Base-by-base conservation (phyloP, 1,140 invertebrate genomes). In the Drosophila auraria region DNA sequence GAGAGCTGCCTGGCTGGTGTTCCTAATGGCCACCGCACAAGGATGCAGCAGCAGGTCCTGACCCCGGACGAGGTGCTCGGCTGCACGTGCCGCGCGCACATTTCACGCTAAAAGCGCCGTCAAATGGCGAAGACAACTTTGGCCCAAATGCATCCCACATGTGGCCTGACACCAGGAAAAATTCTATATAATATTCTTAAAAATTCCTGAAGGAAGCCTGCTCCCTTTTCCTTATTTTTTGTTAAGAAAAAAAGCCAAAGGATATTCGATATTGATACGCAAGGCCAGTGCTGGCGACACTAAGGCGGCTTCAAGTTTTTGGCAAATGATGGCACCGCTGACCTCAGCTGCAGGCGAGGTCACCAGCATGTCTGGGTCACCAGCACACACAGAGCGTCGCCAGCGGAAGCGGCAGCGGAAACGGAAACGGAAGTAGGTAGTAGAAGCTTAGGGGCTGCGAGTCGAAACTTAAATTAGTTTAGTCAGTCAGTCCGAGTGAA, bases 81-180 rank as follows among this genome's bases (percentile, higher is more conserved):
- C 54, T 17, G 54, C 38, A 61, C 57, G 68, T 72, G 75, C 60
- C 62, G 57, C 42, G 65, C 23, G 25, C 60, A 78, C 57, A 77
- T 82, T 82, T 82, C 62, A 72, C 62, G 81, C 77, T 81, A 81
- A 84, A 78, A 80, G 66, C 82, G 40, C 59, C 72, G 60, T 84
- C 65, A 84, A 83, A 81, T 47, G 49, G 17, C 36, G 33, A 33
- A 71, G 64, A 69, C 50, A 71, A 70, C 40, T 57, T 71, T 56
- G 27, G 63, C 36, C 25, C 9, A 45, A 54, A 51, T 71, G 40
- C 68, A 68, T 20, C 8, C 38, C 25, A 51, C 17, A n/a, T 50
- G 68, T 56, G 63, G 15, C 51, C 20, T 1, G 0, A 20, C 20
- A 20, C 20, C 20, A 20, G 20, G 20, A 20, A 20, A 20, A 20